A percentile compares a stretch with the other conserved stretches of the same genome.
phyloP scores from a whole-genome alignment of 2,888 invertebrate genomes.

The Drosophila kokeensis region DNA sequence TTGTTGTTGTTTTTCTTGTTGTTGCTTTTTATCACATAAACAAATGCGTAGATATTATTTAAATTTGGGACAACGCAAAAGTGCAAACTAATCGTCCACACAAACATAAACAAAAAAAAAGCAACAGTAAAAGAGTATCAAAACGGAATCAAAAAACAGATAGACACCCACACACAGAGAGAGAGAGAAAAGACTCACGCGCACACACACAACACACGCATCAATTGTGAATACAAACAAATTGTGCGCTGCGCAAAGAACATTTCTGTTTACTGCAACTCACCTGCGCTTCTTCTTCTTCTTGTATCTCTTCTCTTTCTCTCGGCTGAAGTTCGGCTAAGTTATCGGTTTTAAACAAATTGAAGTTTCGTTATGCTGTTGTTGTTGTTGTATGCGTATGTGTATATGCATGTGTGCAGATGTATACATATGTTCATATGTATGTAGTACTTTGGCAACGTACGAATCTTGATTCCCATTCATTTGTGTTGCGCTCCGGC shows the following conservation, averaged over 20 bases:
- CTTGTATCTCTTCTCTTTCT: slow-evolving; percentile 3
- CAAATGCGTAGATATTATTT: slow-evolving; percentile 68
- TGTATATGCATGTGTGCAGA: slow-evolving; percentile 40
- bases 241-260: slow-evolving; percentile 26
- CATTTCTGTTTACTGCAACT: slow-evolving; percentile 40
- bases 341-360: slow-evolving; percentile 45
- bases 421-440: slow-evolving; percentile 39
- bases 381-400: slow-evolving; percentile 42
- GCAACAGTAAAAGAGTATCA: slow-evolving; percentile 40
- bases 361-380: slow-evolving; percentile 46
- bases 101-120: slow-evolving; percentile 66
- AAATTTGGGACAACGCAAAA: slow-evolving; percentile 35
- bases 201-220: slow-evolving; percentile 11
- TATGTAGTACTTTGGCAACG: slow-evolving; percentile 62
- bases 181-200: slow-evolving; percentile 22
- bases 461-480: slow-evolving; percentile 57
- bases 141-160: slow-evolving; percentile 42
- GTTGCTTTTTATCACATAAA: slow-evolving; percentile 52
- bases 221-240: slow-evolving; percentile 44
- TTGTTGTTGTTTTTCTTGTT: slow-evolving; percentile 5
- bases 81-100: slow-evolving; percentile 58
- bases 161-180: slow-evolving; percentile 37
- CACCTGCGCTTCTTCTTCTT: slow-evolving; percentile 66
- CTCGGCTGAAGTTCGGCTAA: slow-evolving; percentile 21
- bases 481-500: slow-evolving; percentile 60